A percentile compares a stretch with the other conserved stretches of the same genome.
Conservation (phyloP, 2,888 invertebrate species). For the Fabriciana adippe region DNA sequence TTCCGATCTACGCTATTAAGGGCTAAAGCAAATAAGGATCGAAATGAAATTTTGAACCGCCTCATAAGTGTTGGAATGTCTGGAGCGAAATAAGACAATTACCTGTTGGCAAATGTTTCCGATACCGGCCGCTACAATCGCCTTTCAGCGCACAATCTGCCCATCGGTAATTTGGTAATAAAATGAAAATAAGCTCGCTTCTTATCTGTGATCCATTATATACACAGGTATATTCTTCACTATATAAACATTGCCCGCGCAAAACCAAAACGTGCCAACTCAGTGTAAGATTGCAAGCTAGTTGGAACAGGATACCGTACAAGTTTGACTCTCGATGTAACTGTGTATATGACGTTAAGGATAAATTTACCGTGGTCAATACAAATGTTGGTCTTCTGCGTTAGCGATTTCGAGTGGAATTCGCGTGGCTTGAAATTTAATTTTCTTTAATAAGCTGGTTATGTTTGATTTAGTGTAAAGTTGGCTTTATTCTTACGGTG, state of each 20-base stretch:
- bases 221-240: constrained; percentile 53
- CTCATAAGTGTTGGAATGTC: constrained; percentile 59
- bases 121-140: constrained; percentile 70
- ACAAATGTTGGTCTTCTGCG: constrained; percentile 52
- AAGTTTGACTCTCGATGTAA: constrained; percentile 46
- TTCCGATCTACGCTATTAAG: constrained; percentile 20
- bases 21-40: constrained; percentile 38
- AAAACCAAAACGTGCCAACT: constrained; percentile 49
- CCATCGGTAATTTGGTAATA: constrained; percentile 83
- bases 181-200: constrained; percentile 79
- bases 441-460: constrained; percentile 79
- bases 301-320: constrained; percentile 26
- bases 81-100: constrained; percentile 69
- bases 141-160: constrained; percentile 61
- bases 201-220: constrained; percentile 80
- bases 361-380: constrained; percentile 52
- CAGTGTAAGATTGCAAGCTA: constrained; percentile 50
- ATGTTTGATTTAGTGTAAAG: constrained; percentile 41
- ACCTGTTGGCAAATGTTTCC: constrained; percentile 75
- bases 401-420: constrained; percentile 69
- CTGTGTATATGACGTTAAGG: constrained; percentile 52
- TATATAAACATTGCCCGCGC: constrained; percentile 69
- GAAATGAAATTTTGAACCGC: constrained; percentile 33
- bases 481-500: constrained; percentile 45
- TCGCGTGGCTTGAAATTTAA: constrained; percentile 79